Evolutionary conservation across 2,888 invertebrate genomes (phyloP).

Genomic region (Priocnemis perturbator): DNA sequence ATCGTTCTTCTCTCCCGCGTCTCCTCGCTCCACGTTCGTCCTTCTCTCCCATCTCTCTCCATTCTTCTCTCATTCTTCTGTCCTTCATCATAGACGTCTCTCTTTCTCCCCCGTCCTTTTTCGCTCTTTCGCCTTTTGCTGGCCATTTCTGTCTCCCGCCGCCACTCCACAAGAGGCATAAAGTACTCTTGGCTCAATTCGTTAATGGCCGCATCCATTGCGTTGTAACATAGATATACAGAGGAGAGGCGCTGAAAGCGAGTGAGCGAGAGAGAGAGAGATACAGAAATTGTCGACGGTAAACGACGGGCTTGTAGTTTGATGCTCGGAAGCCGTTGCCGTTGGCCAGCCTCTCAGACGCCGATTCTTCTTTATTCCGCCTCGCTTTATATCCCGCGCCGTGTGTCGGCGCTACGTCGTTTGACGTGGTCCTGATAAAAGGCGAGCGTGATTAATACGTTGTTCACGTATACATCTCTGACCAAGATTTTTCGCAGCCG

Average conservation of each 20-base stretch:
- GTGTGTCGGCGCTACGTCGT: not conserved
- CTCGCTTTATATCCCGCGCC: not conserved
- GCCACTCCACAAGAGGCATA: conserved; percentile 15
- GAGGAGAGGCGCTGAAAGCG: conserved; percentile 8
- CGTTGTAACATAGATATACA: conserved; percentile 9
- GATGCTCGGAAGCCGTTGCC: conserved; percentile 13
- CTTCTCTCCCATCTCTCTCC: no score
- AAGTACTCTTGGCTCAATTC: conserved; percentile 51
- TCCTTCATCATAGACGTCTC: no score
- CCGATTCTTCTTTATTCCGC: conserved; percentile 3
- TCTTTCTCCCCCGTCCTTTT: no score
- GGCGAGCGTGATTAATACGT: no score
- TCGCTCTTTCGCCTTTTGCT: no score
- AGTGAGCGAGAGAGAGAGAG: not conserved
- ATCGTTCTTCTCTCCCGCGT: no score
- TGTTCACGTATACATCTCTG: no score
- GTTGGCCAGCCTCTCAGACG: conserved; percentile 31
- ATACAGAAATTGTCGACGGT: conserved; percentile 29
- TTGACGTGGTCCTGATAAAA: no score
- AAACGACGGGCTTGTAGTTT: conserved; percentile 9
- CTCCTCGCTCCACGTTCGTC: no score
- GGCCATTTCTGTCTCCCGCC: no score
- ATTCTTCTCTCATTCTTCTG: no score
- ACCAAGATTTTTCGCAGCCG: no score
- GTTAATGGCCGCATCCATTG: conserved; percentile 37